A percentile compares a stretch with the other conserved stretches of the same genome.
These are phyloP conservation scores for Archivesica marissinica DNA, from an alignment of 1,140 invertebrate genomes.

Conservation along the genomic window DNA sequence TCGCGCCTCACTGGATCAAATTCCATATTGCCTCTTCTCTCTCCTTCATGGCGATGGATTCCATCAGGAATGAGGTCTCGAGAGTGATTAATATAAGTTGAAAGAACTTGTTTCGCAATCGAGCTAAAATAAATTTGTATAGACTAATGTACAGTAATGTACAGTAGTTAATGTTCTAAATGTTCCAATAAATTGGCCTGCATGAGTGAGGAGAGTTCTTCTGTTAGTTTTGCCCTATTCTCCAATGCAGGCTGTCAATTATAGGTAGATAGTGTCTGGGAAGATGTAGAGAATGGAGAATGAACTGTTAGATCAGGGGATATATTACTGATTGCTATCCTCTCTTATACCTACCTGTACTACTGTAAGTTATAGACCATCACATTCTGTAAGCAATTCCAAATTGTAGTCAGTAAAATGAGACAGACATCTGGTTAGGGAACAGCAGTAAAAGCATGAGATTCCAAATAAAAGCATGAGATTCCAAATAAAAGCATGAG, in stretches of 20 bases:
- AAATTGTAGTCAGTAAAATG: no score
- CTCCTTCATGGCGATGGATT: no score
- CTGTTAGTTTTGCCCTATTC: not conserved
- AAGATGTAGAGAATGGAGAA: constrained; percentile 4
- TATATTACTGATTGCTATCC: constrained; percentile 20
- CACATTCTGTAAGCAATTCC: no score
- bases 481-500: no score
- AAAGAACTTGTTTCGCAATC: no score
- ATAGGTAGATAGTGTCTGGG: not conserved
- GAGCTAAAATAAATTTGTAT: no score
- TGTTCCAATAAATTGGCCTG: not conserved
- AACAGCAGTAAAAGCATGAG: no score
- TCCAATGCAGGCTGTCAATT: not conserved
- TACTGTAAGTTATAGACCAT: not conserved
- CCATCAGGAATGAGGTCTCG: not conserved
- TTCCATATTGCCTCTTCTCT: no score
- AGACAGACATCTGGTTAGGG: no score
- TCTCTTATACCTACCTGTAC: not conserved
- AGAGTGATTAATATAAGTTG: not conserved
- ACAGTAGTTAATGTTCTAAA: not conserved
- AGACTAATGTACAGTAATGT: not conserved
- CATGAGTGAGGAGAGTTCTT: not conserved
- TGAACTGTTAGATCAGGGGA: constrained; percentile 19
- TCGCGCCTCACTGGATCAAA: no score
- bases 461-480: no score